Conservation (phyloP, 2,888 invertebrate genomes). For the Phalangium opilio region DNA sequence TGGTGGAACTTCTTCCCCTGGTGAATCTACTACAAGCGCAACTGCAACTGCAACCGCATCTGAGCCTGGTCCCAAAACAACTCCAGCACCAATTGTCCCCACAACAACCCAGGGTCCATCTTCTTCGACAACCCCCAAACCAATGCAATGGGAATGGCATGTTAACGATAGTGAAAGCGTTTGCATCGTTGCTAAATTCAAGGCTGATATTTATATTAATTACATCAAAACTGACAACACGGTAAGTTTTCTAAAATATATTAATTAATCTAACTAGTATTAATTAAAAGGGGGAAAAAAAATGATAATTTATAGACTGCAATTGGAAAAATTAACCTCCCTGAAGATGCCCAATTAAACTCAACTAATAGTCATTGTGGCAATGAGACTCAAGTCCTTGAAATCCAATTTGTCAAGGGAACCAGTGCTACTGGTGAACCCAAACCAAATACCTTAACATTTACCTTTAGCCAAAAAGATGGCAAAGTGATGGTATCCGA, state of each 20-base stretch:
- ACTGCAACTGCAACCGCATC: slow-evolving; percentile 31
- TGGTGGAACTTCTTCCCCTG: slow-evolving; percentile 20
- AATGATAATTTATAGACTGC: too few relatives aligned
- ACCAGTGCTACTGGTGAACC: too few relatives aligned
- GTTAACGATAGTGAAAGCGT: not conserved
- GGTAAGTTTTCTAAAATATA: not conserved
- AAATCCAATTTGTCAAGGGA: too few relatives aligned
- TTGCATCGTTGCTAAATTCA: not conserved
- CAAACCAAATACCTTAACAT: too few relatives aligned
- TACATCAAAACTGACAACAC: not conserved
- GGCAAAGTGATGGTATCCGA: too few relatives aligned
- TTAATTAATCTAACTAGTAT: too few relatives aligned
- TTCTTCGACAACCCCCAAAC: slow-evolving; percentile 1
- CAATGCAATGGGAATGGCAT: slow-evolving; percentile 6
- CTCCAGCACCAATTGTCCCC: slow-evolving; percentile 23
- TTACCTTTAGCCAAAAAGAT: too few relatives aligned
- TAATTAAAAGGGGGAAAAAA: too few relatives aligned
- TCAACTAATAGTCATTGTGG: too few relatives aligned
- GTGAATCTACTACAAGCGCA: slow-evolving; percentile 27
- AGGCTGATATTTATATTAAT: not conserved
- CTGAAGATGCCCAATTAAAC: too few relatives aligned
- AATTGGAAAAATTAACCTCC: too few relatives aligned
- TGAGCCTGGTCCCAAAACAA: slow-evolving; percentile 31
- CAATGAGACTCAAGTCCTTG: too few relatives aligned
- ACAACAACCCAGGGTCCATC: slow-evolving; percentile 20